Evolutionary conservation across 2,113 vertebrate species (phyloP), one percentile per base, ranked within the genome.

Genomic region (Apistogramma diplotaenia): DNA sequence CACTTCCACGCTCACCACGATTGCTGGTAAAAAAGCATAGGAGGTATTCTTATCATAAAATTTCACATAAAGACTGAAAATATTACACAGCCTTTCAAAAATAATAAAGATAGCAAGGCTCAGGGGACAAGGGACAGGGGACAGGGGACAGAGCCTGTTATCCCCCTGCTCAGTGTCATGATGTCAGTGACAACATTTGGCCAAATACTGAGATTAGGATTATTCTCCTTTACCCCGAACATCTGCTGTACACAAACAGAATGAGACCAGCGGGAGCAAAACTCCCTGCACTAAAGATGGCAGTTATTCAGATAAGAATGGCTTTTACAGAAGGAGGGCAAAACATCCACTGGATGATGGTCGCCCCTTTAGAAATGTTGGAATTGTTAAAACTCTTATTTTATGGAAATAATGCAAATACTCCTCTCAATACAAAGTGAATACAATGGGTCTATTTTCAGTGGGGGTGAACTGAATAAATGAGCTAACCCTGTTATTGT

Each of bases 131-230:
- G n/a, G n/a, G n/a, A n/a, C n/a, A n/a, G n/a, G n/a, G n/a, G n/a
- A n/a, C n/a, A n/a, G n/a, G n/a, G n/a, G n/a, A n/a, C n/a, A n/a
- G n/a, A n/a, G n/a, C n/a, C n/a, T n/a, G 87, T 89, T 90, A 86
- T 92, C 90, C 73, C 46, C 73, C 53, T 86, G 31, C 74, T 75
- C 77, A 13, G 72, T 60, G 43, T 18, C 82, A 89, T 85, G 88
- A 91, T 85, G 85, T 89, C 91, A 91, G 59, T 31, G 71, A 56
- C 72, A 70, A 37, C 85, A 31, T 75, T 85, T 4, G 10, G 81
- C 79, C 87, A 87, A 92, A 89, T 82, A 67, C 74, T 65, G 58
- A 90, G 92, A 93, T 93, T 93, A 91, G 90, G 92, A 94, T 94
- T 93, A 94, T 84, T 88, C 72, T 90, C 76, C 35, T 60, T 10